Conservation (phyloP, 2,888 invertebrate genomes). For the Drosophila quinaria region DNA sequence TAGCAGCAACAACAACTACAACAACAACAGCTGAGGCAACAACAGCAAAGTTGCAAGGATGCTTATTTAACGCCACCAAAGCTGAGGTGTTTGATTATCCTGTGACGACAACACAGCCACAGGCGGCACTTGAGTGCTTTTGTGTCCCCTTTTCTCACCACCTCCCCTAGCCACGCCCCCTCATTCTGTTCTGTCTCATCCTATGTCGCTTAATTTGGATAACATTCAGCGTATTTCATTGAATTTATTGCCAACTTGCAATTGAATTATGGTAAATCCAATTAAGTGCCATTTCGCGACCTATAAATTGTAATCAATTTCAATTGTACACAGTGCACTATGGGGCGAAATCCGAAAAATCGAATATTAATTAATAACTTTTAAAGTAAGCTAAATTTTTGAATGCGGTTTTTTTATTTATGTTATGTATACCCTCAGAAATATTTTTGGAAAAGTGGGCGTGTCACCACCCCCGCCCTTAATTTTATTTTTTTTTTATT, state of each 20-base stretch:
- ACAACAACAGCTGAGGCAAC: slow-evolving; percentile 26
- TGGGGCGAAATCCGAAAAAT: too few relatives aligned
- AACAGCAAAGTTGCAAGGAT: slow-evolving; percentile 24
- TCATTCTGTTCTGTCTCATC: background rate
- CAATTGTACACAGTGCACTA: slow-evolving; percentile 48
- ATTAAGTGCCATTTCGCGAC: slow-evolving; percentile 64
- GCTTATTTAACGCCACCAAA: slow-evolving; percentile 55
- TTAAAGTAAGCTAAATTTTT: too few relatives aligned
- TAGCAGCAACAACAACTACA: slow-evolving; percentile 8
- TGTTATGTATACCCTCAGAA: too few relatives aligned
- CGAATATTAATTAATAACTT: too few relatives aligned
- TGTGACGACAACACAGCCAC: slow-evolving; percentile 32
- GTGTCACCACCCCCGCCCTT: too few relatives aligned
- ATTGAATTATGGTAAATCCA: slow-evolving; percentile 66
- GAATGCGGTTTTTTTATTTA: too few relatives aligned
- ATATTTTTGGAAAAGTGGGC: too few relatives aligned
- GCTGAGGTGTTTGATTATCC: slow-evolving; percentile 57
- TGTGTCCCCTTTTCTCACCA: background rate
- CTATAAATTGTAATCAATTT: slow-evolving; percentile 66
- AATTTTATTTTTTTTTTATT: too few relatives aligned
- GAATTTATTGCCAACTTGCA: slow-evolving; percentile 64
- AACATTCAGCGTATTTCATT: slow-evolving; percentile 61
- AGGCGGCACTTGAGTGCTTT: slow-evolving; percentile 35
- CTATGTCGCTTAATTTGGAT: slow-evolving; percentile 48
- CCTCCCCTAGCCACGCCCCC: background rate